Evolutionary conservation across 2,113 vertebrate genomes (phyloP), one percentile per base, ranked within the genome.

Genomic region (Antigone vipio): DNA sequence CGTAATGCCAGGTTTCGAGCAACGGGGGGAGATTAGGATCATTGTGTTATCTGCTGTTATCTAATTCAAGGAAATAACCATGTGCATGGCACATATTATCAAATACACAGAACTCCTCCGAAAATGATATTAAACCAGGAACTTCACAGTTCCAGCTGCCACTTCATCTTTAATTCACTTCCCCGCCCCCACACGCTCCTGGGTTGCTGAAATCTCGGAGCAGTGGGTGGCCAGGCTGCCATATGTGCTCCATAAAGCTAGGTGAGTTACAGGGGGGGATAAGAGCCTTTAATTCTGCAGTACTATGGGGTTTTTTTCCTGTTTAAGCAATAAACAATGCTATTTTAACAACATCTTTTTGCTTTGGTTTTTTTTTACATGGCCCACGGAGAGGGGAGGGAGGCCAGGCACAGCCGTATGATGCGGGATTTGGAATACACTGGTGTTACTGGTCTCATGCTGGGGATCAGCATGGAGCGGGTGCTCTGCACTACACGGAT

Each of bases 41-140:
- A 5, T 35, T 35, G 69, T 56, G 72, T 93, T 96, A 90, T 95
- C 96, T 49, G 13, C 95, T 64, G 79, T 62, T 92, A 94, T 84
- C 95, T 87, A 89, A 94, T 94, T 85, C 89, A 15, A 91, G 92
- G 79, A 92, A 96, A 95, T 94, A 86, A 93, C 95, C 58, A 19
- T 76, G 89, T 69, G 58, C 76, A 35, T 1, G 23, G 89, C 62
- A 44, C 76, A 10, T 50, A 62, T 73, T 86, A 92, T 86, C 85
- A 77, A 79, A 76, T 1, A 27, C 84, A 68, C 59, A 77, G 78
- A 92, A 59, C 91, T 81, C 58, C 90, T 69, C 69, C 15, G 3
- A 78, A 92, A 92, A 85, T 40, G 85, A 91, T 83, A 60, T 66
- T 66, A 81, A 94, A 68, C 38, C 52, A 63, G 87, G 71, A 95